phyloP scores from a whole-genome alignment of 2,113 vertebrate species.

The Nerophis lumbriciformis region DNA sequence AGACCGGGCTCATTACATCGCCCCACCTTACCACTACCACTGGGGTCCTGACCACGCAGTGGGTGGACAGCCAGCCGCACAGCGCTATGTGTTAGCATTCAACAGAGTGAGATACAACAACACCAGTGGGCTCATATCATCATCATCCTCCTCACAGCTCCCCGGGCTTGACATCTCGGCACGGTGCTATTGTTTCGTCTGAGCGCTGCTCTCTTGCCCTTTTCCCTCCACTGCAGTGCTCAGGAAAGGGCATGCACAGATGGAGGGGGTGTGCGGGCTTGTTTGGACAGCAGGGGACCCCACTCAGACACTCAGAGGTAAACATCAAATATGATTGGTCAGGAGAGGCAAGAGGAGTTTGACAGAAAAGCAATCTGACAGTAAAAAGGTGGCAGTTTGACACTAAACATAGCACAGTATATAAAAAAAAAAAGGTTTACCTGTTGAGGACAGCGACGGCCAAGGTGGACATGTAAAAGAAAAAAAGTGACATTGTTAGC shows the following conservation, averaged over 20 bases:
- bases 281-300: conserved; percentile 57
- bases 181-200: conserved; percentile 64
- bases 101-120: conserved; percentile 64
- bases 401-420: conserved; percentile 17
- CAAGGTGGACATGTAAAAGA: conserved; percentile 44
- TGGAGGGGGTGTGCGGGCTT: conserved; percentile 22
- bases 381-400: conserved; percentile 22
- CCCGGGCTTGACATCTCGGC: conserved; percentile 60
- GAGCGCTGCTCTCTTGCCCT: conserved; percentile 66
- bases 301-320: conserved; percentile 43
- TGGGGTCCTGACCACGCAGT: conserved; percentile 56
- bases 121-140: conserved; percentile 63
- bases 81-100: conserved; percentile 61
- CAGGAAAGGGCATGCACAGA: conserved; percentile 45
- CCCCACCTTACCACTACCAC: conserved; percentile 40
- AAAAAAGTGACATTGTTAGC: conserved; percentile 41
- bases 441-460: conserved; percentile 53
- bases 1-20: conserved; percentile 61
- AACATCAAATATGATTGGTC: conserved; percentile 62
- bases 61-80: conserved; percentile 53
- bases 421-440: conserved; percentile 49
- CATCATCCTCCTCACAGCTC: conserved; percentile 65
- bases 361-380: conserved; percentile 52
- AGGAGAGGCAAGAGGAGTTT: conserved; percentile 42
- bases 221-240: conserved; percentile 56